Evolutionary conservation across 2,113 vertebrate genomes (phyloP).

Genomic region (Silurus meridionalis): DNA sequence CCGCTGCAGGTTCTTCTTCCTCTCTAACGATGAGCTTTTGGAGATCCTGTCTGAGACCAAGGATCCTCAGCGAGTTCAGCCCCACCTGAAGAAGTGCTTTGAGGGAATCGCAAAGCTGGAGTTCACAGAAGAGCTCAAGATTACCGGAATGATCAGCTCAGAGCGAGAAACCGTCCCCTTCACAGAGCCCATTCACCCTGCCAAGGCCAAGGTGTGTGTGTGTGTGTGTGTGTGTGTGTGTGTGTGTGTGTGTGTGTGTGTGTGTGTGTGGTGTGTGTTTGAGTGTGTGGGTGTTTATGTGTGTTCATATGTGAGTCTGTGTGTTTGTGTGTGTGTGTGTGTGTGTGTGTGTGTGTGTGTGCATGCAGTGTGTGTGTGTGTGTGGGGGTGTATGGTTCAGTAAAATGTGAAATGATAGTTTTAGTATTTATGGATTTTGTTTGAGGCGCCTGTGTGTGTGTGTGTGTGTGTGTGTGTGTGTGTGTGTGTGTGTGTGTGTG

Average conservation of each 20-base stretch:
- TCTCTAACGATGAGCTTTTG: slow-evolving; percentile 89
- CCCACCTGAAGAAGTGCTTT: slow-evolving; percentile 94
- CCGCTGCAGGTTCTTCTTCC: slow-evolving; percentile 85
- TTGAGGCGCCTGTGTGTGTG: not conserved
- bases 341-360: too few relatives aligned
- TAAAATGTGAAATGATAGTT: not conserved
- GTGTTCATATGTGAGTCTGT: too few relatives aligned
- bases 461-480: too few relatives aligned
- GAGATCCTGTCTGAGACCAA: slow-evolving; percentile 94
- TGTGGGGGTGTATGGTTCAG: not conserved
- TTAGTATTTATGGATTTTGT: not conserved
- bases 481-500: not conserved
- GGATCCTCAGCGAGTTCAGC: slow-evolving; percentile 87
- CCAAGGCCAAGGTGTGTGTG: slow-evolving; percentile 74
- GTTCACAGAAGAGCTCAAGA: slow-evolving; percentile 78
- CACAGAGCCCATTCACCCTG: slow-evolving; percentile 77
- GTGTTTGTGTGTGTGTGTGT: not conserved
- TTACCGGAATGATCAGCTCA: slow-evolving; percentile 88
- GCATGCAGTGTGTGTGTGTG: slow-evolving; percentile 10
- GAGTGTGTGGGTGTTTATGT: too few relatives aligned
- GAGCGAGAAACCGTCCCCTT: slow-evolving; percentile 85
- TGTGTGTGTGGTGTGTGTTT: not conserved
- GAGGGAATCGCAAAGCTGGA: slow-evolving; percentile 89
- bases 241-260: not conserved
- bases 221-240: not conserved